Evolutionary conservation across 2,888 invertebrate genomes (phyloP).

Genomic region (Tenthredo scrophulariae): DNA sequence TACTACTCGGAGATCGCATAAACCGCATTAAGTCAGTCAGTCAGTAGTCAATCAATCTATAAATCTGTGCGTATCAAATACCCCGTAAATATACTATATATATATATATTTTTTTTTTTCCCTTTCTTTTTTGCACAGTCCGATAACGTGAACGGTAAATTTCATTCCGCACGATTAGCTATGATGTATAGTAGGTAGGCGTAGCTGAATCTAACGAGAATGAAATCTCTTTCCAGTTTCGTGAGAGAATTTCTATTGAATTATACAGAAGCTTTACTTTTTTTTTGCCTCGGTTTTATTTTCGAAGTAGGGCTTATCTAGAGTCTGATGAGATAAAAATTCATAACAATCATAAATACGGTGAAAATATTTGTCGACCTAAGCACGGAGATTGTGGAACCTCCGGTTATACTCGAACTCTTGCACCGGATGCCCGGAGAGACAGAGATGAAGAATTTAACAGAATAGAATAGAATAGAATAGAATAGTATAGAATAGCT

Average conservation of each 20-base stretch:
- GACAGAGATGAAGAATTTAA: neutral
- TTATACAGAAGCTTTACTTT: neutral
- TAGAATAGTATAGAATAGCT: neutral
- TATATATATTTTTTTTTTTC: neutral
- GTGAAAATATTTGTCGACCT: neutral
- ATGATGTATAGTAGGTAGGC: neutral
- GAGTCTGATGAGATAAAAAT: neutral
- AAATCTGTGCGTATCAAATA: neutral
- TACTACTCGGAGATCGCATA: neutral
- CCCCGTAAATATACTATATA: neutral
- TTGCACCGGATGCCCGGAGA: neutral
- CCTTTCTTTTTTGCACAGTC: neutral
- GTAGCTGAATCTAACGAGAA: neutral
- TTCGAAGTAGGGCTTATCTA: neutral
- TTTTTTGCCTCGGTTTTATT: neutral
- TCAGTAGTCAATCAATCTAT: neutral
- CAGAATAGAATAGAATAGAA: neutral
- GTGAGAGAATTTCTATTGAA: neutral
- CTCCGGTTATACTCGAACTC: neutral
- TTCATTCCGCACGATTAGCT: neutral
- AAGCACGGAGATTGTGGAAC: constrained; percentile 9
- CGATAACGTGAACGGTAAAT: neutral
- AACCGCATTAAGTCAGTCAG: neutral
- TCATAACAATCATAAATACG: neutral
- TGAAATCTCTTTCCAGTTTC: neutral